Evolutionary conservation across 2,797 vertebrate species (phyloP), one percentile per base, ranked within the genome.

Genomic region (Typhlichthys subterraneus): DNA sequence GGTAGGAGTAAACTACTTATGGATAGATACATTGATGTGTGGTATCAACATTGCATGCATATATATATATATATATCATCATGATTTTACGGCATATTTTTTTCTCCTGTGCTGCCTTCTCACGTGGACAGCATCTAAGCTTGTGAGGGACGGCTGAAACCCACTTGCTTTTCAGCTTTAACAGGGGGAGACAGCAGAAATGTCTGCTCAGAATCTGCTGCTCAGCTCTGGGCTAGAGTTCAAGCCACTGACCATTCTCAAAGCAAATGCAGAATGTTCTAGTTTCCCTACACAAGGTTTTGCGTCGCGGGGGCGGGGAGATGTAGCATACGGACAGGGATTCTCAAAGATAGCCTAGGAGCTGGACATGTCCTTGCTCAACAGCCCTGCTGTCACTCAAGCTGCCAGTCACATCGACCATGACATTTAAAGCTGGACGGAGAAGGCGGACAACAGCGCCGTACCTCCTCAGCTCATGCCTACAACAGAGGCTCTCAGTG

Each of bases 341-440:
- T 79, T 80, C 79, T 84, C 70, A 75, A 13, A 63, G 82, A 70
- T 81, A 69, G 85, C 87, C 87, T 78, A 76, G 75, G 75, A 89
- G 87, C 86, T 76, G 85, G 83, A 87, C 85, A 81, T 57, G 85
- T 87, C 90, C 82, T 83, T 70, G 73, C 74, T 70, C 81, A 74
- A 85, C 86, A 87, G 61, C 78, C 78, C 61, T 75, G 72, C 82
- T 86, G 87, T 87, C 90, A 88, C 72, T 90, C 89, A 88, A 84
- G 63, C 66, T 45, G 17, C 74, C 81, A 80, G 81, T 88, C 87
- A 85, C 59, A 74, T 82, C 74, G 76, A 77, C 61, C 86, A 75
- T 92, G 89, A 91, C 90, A 92, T 92, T 92, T 91, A 87, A 85
- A 87, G 88, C 88, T 86, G 83, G 85, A 84, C 61, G 76, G 85